Percentiles rank a stretch among this genome's conserved stretches.
These are phyloP conservation scores for Cepphus grylle DNA, from an alignment of 2,113 vertebrate species.

Conservation along the genomic window DNA sequence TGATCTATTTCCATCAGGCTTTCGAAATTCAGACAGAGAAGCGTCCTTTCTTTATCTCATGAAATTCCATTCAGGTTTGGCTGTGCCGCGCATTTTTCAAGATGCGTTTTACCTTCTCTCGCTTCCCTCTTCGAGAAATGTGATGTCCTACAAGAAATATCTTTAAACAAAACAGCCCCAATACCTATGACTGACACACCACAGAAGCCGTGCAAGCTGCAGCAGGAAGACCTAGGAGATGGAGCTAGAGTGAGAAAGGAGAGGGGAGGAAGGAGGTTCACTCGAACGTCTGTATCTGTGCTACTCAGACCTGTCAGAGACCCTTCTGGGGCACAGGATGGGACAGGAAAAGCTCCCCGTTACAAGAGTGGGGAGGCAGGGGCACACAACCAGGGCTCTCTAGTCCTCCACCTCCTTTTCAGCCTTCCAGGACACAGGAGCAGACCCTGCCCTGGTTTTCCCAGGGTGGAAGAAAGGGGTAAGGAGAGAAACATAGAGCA, in stretches of 20 bases:
- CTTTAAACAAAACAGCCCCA: not conserved
- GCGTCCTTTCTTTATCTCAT: not conserved
- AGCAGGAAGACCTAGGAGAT: not conserved
- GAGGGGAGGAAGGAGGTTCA: not conserved
- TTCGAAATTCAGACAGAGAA: not conserved
- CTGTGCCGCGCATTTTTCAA: not conserved
- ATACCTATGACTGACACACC: not conserved
- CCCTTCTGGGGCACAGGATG: not conserved
- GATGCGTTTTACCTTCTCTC: not conserved
- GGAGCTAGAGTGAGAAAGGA: not conserved
- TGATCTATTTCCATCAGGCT: not conserved
- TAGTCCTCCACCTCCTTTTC: not conserved
- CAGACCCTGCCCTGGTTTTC: not conserved
- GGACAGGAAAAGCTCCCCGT: not conserved
- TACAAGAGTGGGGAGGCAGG: not conserved
- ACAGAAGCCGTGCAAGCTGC: rapidly evolving
- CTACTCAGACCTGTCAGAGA: not conserved
- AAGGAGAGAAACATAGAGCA: not conserved
- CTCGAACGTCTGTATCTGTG: rapidly evolving
- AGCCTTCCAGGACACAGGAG: not conserved
- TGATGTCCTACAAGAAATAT: not conserved
- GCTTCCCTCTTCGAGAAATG: not conserved
- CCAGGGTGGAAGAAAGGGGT: not conserved
- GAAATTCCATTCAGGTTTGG: not conserved
- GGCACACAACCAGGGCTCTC: not conserved